Evolutionary conservation across 1,140 invertebrate genomes (phyloP).

Genomic region (Pachypeltis micranthus): DNA sequence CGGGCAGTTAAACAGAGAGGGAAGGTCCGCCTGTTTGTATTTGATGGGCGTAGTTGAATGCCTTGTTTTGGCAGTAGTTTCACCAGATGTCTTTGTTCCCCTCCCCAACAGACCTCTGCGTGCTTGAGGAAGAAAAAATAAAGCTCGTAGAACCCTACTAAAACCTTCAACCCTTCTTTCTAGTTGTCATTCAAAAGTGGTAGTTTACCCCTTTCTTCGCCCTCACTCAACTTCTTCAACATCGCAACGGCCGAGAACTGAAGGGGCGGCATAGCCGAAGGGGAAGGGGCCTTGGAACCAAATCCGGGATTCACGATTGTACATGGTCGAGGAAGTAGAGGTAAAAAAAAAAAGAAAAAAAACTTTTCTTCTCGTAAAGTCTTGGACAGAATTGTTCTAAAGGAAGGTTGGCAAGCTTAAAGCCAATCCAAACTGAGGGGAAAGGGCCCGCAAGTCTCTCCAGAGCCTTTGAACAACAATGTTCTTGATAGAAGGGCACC

Average conservation of each 20-base stretch:
- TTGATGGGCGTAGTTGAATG: constrained; percentile 1
- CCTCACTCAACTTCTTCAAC: no score
- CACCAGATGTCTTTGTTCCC: constrained; percentile 1
- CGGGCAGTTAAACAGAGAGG: background rate
- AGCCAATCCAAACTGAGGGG: constrained; percentile 3
- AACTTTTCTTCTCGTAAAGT: constrained; percentile 3
- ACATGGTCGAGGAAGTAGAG: background rate
- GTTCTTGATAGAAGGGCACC: constrained; percentile 2
- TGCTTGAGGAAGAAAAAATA: background rate
- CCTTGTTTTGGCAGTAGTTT: constrained; percentile 4
- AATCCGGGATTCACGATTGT: constrained; percentile 1
- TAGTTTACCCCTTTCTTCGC: background rate
- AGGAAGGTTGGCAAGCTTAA: background rate
- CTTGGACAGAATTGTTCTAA: constrained; percentile 2
- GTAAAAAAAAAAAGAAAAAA: background rate
- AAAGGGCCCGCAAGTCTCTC: background rate
- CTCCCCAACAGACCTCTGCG: background rate
- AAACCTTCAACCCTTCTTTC: background rate
- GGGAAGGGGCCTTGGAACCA: background rate
- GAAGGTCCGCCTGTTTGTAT: background rate
- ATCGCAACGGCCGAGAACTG: no score
- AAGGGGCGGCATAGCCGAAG: no score
- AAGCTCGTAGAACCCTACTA: constrained; percentile 1
- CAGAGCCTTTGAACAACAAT: background rate
- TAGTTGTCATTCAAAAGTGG: constrained; percentile 9